A percentile compares a stretch with the other conserved stretches of the same genome.
Conservation (phyloP, 2,113 vertebrate genomes). For the Loxodonta africana region DNA sequence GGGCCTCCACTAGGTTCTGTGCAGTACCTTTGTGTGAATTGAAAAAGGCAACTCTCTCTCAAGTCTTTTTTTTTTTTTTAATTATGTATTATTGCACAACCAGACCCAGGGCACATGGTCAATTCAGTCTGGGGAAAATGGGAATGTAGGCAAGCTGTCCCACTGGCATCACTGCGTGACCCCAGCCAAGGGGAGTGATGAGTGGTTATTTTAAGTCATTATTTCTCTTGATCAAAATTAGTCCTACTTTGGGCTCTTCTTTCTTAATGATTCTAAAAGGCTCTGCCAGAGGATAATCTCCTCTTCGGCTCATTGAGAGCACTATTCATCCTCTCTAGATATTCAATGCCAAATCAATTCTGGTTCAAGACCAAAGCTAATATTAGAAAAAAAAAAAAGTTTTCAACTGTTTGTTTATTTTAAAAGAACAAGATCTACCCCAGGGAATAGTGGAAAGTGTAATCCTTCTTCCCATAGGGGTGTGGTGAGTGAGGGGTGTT, state of each 20-base stretch:
- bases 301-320: neutral
- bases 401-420: slow-evolving; percentile 83
- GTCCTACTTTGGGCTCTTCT: neutral
- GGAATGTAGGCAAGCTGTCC: neutral
- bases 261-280: slow-evolving; percentile 39
- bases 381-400: slow-evolving; percentile 79
- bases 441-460: slow-evolving; percentile 75
- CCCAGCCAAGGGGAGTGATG: neutral
- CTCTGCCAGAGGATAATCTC: slow-evolving; percentile 58
- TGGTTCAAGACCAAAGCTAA: slow-evolving; percentile 83
- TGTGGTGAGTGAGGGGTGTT: slow-evolving; percentile 73
- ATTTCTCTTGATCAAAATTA: slow-evolving; percentile 47
- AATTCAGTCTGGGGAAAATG: neutral
- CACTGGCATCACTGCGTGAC: neutral
- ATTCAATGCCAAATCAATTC: slow-evolving; percentile 76
- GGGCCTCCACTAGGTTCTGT: neutral
- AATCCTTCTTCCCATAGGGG: slow-evolving; percentile 74
- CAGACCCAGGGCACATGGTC: neutral
- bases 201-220: slow-evolving; percentile 5
- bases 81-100: neutral
- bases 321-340: slow-evolving; percentile 56
- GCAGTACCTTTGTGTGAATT: neutral
- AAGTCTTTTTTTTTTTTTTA: neutral
- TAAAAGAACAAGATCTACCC: slow-evolving; percentile 83
- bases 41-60: neutral